Evolutionary conservation across 2,888 invertebrate species (phyloP), one percentile per base, ranked within the genome.

Genomic region (Gari tellinella): DNA sequence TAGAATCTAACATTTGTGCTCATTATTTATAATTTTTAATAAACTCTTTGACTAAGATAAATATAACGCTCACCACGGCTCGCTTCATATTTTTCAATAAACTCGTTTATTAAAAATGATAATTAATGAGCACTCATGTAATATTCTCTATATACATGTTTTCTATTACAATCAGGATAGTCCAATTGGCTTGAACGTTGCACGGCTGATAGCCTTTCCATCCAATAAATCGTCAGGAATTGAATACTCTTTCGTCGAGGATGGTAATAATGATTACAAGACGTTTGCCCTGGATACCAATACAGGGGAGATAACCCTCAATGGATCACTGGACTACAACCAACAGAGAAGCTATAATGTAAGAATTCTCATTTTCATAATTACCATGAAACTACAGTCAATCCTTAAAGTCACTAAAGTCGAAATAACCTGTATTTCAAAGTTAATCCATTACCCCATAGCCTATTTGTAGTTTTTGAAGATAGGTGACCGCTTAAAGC

Each of bases 271-370:
- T 5, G 97, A 97, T 0, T 95, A 95, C 61, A 97, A 97, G 90
- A 98, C 97, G 92, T 99, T 99, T 91, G 95, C 96, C 0, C 97
- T 99, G 38, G 96, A 96, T 84, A 94, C 97, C 0, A 95, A 95
- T 82, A 94, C 94, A 0, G 98, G 98, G 0, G 93, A 95, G 0
- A 95, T 99, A 56, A 94, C 95, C 2, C 95, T 98, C 0, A 97
- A 97, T 0, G 96, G 97, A 0, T 94, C 94, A 52, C 93, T 98
- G n/a, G 98, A 98, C 92, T 97, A 97, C 0, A 98, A 98, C 60
- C 15, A 53, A 1, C 77, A 82, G 56, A 77, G 68, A 1, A 57
- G 46, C 8, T 89, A 87, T 73, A 77, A 76, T 58, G 84, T 90
- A 70, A 83, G 78, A 68, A 14, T 51, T 17, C n/a, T n/a, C 4